Percentiles rank a stretch among this genome's conserved stretches.
Conservation (phyloP, 2,888 invertebrate species). For the Scrobipalpa costella region DNA sequence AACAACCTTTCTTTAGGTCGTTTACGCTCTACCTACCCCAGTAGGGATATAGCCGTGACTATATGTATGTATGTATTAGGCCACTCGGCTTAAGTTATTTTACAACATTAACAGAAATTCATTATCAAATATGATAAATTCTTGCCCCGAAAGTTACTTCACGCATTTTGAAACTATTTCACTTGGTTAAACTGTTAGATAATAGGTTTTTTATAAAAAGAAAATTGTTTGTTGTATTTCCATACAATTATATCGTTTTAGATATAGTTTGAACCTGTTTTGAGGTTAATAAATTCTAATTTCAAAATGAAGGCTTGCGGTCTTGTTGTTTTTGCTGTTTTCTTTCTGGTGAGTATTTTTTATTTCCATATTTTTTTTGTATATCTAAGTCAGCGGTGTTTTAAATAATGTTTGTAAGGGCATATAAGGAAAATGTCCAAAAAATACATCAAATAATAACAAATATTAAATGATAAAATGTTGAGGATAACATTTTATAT, state of each 20-base stretch:
- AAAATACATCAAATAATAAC: neutral
- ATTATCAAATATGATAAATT: neutral
- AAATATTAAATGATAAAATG: neutral
- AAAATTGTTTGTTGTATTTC: slow-evolving; percentile 6
- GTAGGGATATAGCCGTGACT: neutral
- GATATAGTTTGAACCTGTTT: slow-evolving; percentile 5
- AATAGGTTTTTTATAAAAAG: slow-evolving; percentile 24
- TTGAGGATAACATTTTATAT: neutral
- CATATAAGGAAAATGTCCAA: no score
- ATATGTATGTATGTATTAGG: no score
- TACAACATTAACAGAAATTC: neutral
- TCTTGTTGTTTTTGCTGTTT: slow-evolving; percentile 37
- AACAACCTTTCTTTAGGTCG: no score
- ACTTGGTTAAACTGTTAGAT: slow-evolving; percentile 15
- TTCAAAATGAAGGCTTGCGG: slow-evolving; percentile 40
- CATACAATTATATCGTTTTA: slow-evolving; percentile 13
- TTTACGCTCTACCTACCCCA: neutral
- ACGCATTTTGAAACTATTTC: slow-evolving; percentile 16
- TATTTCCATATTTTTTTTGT: neutral
- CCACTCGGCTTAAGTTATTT: neutral
- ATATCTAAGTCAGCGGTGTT: neutral
- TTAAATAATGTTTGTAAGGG: no score
- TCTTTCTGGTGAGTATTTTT: slow-evolving; percentile 4
- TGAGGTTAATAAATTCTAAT: neutral
- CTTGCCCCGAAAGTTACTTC: slow-evolving; percentile 5